Evolutionary conservation across 2,113 vertebrate genomes (phyloP), one percentile per base, ranked within the genome.

Genomic region (Bothrops jararaca): DNA sequence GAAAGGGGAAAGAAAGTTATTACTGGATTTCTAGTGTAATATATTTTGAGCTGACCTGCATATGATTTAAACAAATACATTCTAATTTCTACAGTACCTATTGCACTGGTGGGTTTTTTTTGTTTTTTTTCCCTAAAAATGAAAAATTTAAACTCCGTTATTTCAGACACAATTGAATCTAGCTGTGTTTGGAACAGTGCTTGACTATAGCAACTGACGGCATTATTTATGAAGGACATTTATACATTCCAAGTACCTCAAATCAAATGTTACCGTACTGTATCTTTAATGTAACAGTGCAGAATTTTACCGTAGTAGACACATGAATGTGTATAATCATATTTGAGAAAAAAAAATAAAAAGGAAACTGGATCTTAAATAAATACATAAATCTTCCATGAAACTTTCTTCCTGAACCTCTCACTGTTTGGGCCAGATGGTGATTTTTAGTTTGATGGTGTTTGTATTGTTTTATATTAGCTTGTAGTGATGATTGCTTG

Each of bases 301-400:
- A 98, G 98, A 98, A 90, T 98, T 97, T 97, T 97, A 50, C 48
- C 48, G 48, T 50, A 97, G 97, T 97, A 98, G 98, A 99, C 98
- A 98, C 95, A 98, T 97, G 98, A 99, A 99, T 99, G 98, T 99
- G 98, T 98, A 97, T 98, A 98, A 97, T 98, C 96, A 45, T 91
- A 0, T 97, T 97, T 97, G 97, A 95, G 92, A 96, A 95, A 92
- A 94, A 94, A 42, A 95, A 98, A 98, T 98, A 98, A 98, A 98
- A 98, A 97, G 97, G 97, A 97, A 98, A 97, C 89, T 95, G 92
- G 89, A 97, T 97, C 97, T 96, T 97, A 97, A 97, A 42, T 42
- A 42, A 42, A 42, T 42, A 42, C 3, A 42, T 42, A 42, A 34
- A 69, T 15, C 4, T 69, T 69, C 64, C n/a, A n/a, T 15, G 2